These are phyloP conservation scores for Falco concolor DNA, from an alignment of 2,797 vertebrate species.

Conservation along the genomic window DNA sequence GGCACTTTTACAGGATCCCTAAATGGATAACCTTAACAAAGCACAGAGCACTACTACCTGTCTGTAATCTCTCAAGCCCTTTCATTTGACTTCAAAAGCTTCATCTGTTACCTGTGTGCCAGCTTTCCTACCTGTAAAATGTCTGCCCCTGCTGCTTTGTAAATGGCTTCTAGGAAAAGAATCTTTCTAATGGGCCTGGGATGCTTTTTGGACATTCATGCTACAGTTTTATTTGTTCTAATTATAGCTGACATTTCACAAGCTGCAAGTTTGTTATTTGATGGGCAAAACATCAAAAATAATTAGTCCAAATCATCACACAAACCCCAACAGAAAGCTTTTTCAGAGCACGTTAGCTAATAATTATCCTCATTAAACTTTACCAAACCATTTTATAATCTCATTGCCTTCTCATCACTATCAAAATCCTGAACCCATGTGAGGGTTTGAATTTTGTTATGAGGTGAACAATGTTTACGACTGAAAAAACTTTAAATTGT, in stretches of 20 bases:
- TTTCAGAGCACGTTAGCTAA: slow-evolving; percentile 10
- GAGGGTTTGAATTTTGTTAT: slow-evolving; percentile 33
- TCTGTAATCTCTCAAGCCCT: background rate
- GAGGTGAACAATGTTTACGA: background rate
- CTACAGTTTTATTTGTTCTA: slow-evolving; percentile 51
- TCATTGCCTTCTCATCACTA: slow-evolving; percentile 19
- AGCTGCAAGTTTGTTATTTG: slow-evolving; percentile 25
- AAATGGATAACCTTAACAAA: background rate
- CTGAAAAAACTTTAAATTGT: background rate
- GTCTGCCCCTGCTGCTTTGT: background rate
- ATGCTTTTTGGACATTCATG: background rate
- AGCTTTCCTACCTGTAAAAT: background rate
- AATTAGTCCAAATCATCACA: slow-evolving; percentile 25
- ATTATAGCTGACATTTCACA: slow-evolving; percentile 47
- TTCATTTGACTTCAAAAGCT: background rate
- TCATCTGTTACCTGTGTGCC: background rate
- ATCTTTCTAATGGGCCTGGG: background rate
- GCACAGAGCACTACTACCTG: background rate
- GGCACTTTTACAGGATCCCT: background rate
- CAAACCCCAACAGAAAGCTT: slow-evolving; percentile 33
- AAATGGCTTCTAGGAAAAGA: background rate
- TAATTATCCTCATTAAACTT: slow-evolving; percentile 49
- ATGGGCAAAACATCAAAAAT: slow-evolving; percentile 43
- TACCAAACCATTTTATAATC: slow-evolving; percentile 10
- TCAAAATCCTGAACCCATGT: background rate